A percentile compares a stretch with the other conserved stretches of the same genome.
phyloP scores from a whole-genome alignment of 2,888 invertebrate genomes.

The Lepas anatifera region DNA sequence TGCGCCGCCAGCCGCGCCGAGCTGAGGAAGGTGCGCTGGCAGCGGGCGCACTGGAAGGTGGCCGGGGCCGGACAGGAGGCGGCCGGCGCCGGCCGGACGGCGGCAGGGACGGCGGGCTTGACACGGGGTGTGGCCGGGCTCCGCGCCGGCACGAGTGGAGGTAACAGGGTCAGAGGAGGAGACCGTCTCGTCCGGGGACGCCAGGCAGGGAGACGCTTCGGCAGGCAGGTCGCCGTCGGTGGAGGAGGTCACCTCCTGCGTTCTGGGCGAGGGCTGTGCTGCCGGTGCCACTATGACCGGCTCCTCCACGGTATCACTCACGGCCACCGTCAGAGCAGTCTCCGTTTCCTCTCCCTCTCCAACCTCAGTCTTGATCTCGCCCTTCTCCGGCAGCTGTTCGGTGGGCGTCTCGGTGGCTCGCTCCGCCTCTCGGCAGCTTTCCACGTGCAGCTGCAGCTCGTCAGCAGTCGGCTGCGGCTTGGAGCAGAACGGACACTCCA shows the following conservation, averaged over 20 bases:
- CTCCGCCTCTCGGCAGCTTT: background rate
- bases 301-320: background rate
- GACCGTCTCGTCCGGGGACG: background rate
- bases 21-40: background rate
- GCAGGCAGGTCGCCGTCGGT: background rate
- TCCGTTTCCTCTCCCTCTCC: background rate
- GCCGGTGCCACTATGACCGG: background rate
- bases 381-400: background rate
- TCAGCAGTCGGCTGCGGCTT: background rate
- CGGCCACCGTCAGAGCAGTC: background rate
- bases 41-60: background rate
- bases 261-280: background rate
- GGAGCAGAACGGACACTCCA: conserved; percentile 7
- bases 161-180: background rate
- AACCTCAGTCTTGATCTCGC: background rate
- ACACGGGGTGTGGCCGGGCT: background rate
- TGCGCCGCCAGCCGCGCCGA: background rate
- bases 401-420: background rate
- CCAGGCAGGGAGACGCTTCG: background rate
- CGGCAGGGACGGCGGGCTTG: background rate
- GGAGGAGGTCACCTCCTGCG: conserved; percentile 4
- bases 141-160: background rate
- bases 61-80: background rate
- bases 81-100: background rate
- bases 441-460: conserved; percentile 6